Evolutionary conservation across 1,140 invertebrate genomes (phyloP), one percentile per base, ranked within the genome.

Genomic region (Acyrthosiphon pisum): DNA sequence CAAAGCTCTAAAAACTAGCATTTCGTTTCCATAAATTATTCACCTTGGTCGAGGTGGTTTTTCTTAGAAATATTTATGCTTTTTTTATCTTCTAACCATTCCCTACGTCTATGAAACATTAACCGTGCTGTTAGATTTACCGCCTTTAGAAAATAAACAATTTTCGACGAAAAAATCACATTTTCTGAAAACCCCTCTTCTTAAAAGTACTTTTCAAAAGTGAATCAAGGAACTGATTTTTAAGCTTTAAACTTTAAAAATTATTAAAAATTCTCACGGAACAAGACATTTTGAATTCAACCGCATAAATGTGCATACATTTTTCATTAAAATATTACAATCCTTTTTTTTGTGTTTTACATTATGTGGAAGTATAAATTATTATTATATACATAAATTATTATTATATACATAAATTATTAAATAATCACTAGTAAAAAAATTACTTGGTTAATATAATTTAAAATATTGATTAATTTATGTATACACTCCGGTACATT

Each of bases 21-120:
- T 86, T 93, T 53, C 91, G 91, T 93, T 93, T 93, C 86, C 81
- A 93, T 93, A 93, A 93, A 93, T 93, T 93, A 93, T 93, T 93
- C 91, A 44, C 81, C 91, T 84, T 41, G 35, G 48, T 68, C 35
- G 76, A 53, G 81, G 81, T 41, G 91, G 44, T 93, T 56, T 92
- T 86, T 53, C 91, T 93, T 44, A 35, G 50, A 93, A 93, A 93
- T 84, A 93, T 93, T 93, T 93, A 93, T 93, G 81, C 84, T 86
- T 93, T 91, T 83, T 84, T 84, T 93, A 37, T 44, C 26, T 37
- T 86, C 48, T 23, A 53, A 26, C 91, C 22, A 14, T 84, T 92
- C 48, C 6, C n/a, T 35, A 6, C 35, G 37, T n/a, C 76, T 84
- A 86, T 86, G 48, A 86, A 93, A 93, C 91, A 84, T 84, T 92